Evolutionary conservation across 1,140 invertebrate genomes (phyloP).

Genomic region (Ips nitidus): DNA sequence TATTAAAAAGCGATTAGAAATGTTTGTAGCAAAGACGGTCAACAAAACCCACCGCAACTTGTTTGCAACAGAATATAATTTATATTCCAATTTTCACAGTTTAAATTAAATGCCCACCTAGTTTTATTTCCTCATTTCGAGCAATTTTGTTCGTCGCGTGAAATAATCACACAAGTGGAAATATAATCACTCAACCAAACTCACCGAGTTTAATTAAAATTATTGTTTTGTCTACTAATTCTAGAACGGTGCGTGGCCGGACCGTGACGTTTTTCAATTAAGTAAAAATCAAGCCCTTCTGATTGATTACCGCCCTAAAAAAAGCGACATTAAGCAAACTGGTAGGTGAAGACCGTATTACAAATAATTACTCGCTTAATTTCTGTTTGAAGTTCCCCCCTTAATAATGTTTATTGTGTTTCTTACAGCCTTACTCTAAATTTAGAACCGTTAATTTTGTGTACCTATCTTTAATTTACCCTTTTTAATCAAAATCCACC

Average conservation of each 20-base stretch:
- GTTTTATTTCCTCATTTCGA: no score
- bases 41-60: neutral
- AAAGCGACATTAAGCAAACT: slow-evolving; percentile 1
- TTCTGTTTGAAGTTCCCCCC: neutral
- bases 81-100: no score
- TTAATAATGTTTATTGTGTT: slow-evolving; percentile 4
- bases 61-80: neutral
- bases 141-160: no score
- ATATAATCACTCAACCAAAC: neutral
- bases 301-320: slow-evolving; percentile 11
- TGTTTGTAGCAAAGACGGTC: neutral
- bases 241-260: neutral
- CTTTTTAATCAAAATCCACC: no score
- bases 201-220: slow-evolving; percentile 4
- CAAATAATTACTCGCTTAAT: slow-evolving; percentile 2
- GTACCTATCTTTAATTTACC: no score
- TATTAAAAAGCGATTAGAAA: slow-evolving; percentile 20
- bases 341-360: neutral
- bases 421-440: no score
- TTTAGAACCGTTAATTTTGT: no score
- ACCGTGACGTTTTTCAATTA: slow-evolving; percentile 7
- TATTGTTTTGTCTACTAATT: slow-evolving; percentile 9
- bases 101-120: no score
- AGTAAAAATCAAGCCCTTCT: neutral
- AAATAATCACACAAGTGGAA: neutral